Percentiles rank a stretch among this genome's conserved stretches.
Evolutionary conservation across 2,113 vertebrate species (phyloP).

Genomic region (Manacus vitellinus): DNA sequence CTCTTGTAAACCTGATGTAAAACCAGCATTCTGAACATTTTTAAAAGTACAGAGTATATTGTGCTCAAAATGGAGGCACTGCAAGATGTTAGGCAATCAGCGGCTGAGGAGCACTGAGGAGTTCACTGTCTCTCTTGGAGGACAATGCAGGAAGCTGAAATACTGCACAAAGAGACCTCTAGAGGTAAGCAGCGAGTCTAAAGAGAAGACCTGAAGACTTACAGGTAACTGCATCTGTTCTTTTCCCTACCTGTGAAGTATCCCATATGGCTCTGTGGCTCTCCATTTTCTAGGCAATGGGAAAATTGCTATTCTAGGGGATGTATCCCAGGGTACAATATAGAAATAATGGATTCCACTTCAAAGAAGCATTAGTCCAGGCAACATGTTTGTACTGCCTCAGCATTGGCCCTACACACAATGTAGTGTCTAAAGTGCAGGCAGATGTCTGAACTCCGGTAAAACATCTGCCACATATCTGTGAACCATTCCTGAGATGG

Average conservation of each 20-base stretch:
- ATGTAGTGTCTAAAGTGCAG: not conserved
- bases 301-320: not conserved
- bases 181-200: not conserved
- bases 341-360: not conserved
- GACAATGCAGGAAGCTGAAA: not conserved
- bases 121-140: not conserved
- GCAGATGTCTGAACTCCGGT: not conserved
- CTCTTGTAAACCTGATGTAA: not conserved
- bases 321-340: not conserved
- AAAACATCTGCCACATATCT: not conserved
- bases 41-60: not conserved
- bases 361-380: not conserved
- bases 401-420: not conserved
- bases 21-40: not conserved
- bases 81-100: rapidly evolving
- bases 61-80: not conserved
- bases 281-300: not conserved
- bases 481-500: not conserved
- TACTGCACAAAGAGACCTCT: not conserved
- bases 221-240: not conserved
- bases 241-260: not conserved
- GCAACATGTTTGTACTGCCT: not conserved
- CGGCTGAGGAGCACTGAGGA: not conserved
- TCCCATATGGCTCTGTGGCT: not conserved
- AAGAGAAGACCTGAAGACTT: not conserved